A percentile compares a stretch with the other conserved stretches of the same genome.
phyloP scores from a whole-genome alignment of 2,797 vertebrate genomes.

The Salmo trutta region DNA sequence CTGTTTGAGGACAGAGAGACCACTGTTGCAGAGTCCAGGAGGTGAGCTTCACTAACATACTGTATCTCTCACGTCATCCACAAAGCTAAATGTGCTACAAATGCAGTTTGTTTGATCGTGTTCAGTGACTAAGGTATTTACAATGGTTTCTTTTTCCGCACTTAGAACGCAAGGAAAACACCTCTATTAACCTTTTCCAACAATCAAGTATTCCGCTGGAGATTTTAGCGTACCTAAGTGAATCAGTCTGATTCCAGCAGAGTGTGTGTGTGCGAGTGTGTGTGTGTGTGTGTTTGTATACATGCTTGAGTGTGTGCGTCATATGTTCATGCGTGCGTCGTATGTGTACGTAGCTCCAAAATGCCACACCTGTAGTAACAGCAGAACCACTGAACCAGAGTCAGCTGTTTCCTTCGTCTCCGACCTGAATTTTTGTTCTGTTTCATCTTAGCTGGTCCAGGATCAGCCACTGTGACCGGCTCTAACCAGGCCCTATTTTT shows the following conservation, averaged over 20 bases:
- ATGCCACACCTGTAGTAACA: background rate
- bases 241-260: background rate
- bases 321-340: too few species aligned
- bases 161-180: background rate
- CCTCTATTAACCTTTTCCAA: too few species aligned
- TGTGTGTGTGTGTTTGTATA: background rate
- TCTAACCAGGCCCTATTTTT: constrained; percentile 46
- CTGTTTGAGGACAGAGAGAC: background rate
- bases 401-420: constrained; percentile 5
- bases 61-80: background rate
- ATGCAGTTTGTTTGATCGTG: background rate
- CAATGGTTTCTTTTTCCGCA: background rate
- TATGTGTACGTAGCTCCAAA: background rate
- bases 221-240: background rate
- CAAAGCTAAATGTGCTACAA: background rate
- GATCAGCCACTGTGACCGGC: constrained; percentile 23
- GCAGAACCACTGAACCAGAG: background rate
- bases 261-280: background rate
- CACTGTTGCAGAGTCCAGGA: background rate
- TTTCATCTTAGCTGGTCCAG: constrained; percentile 20
- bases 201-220: too few species aligned
- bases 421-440: background rate
- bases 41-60: background rate
- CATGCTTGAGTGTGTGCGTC: background rate
- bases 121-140: background rate